Conservation (phyloP, 2,888 invertebrate species). For the Itoplectis maculator region DNA sequence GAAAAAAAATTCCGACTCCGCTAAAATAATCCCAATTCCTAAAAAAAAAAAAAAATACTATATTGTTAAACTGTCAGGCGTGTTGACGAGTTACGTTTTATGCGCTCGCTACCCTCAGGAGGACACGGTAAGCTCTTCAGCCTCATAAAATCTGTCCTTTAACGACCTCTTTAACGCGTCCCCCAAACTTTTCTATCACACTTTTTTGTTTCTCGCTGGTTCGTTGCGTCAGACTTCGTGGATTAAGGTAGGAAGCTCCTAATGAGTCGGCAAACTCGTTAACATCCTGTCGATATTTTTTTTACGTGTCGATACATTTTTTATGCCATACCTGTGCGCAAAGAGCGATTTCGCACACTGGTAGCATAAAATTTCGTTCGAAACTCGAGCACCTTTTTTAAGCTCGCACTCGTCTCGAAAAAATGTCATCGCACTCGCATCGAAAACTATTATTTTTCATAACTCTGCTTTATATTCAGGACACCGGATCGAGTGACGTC, state of each 20-base stretch:
- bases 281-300: too few species aligned
- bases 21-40: neutral
- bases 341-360: too few species aligned
- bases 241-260: constrained; percentile 33
- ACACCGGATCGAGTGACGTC: constrained; percentile 87
- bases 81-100: constrained; percentile 12
- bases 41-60: constrained; percentile 12
- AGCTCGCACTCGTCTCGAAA: too few species aligned
- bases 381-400: too few species aligned
- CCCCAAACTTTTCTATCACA: constrained; percentile 13
- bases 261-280: too few species aligned
- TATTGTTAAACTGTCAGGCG: constrained; percentile 6
- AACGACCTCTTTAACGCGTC: constrained; percentile 7
- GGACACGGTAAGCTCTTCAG: constrained; percentile 51
- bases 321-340: too few species aligned
- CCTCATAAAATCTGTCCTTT: constrained; percentile 17
- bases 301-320: too few species aligned
- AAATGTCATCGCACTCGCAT: too few species aligned
- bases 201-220: constrained; percentile 31
- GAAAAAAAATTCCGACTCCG: too few species aligned
- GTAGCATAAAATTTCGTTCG: too few species aligned
- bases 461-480: too few species aligned
- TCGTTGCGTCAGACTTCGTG: constrained; percentile 15
- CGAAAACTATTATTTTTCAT: too few species aligned
- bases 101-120: constrained; percentile 49